Evolutionary conservation across 1,140 invertebrate species (phyloP), one percentile per base, ranked within the genome.

Genomic region (Leptopilina clavipes): DNA sequence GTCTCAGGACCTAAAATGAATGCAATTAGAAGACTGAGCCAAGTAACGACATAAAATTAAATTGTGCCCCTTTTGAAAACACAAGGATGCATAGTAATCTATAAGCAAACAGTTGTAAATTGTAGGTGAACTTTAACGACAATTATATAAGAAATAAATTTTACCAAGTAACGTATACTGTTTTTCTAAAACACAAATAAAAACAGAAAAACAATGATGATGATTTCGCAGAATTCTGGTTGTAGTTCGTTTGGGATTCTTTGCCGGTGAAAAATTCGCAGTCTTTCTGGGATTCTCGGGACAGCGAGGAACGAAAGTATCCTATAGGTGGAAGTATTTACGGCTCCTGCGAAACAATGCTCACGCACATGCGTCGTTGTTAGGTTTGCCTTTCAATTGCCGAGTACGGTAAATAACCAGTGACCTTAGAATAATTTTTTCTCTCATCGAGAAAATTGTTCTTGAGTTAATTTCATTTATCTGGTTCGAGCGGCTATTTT

Each of bases 291-390:
- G 22, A 65, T 65, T 65, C 59, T 65, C 22, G 19, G 59, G 59
- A 65, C 59, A 65, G 25, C 59, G 22, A 37, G 12, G 9, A 65
- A 22, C 22, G 22, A 65, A 65, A 65, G 59, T 65, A 19, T 12
- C 59, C 59, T 65, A 52, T 52, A 56, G 52, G 56, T 65, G 59
- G 22, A 65, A 65, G 59, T 65, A 65, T 65, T 65, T 65, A 65
- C 59, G 25, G 59, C 59, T 65, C 0, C 25, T 65, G 25, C 12
- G 59, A 65, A 31, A 65, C 59, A 65, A 65, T 65, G 59, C 59
- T 65, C 22, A 65, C 59, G 59, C 59, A 65, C 59, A 65, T 65
- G 22, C 12, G 59, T 65, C 59, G 59, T 65, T 65, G 59, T 65
- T 65, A 65, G 10, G 25, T 65, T 65, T 14, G 59, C 25, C 59